A percentile compares a stretch with the other conserved stretches of the same genome.
Conservation (phyloP, 2,797 vertebrate genomes). For the Enteromius unitaeniatus region DNA sequence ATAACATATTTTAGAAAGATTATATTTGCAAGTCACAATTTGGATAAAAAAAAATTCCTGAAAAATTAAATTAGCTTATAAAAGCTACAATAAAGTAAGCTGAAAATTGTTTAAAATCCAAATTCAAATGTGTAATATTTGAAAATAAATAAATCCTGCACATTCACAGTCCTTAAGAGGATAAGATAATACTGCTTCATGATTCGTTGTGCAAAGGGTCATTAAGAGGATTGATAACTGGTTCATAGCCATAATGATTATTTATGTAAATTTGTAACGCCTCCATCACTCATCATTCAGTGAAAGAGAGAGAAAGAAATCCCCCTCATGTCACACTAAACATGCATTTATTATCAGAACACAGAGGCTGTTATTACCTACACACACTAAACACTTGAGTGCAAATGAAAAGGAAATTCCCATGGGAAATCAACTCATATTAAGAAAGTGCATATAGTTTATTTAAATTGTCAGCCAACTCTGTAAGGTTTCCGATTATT, state of each 20-base stretch:
- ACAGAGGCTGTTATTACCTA: neutral
- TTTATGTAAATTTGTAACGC: constrained; percentile 14
- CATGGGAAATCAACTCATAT: neutral
- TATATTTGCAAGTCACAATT: neutral
- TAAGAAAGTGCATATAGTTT: neutral
- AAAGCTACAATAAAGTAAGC: neutral
- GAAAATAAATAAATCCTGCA: neutral
- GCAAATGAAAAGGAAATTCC: constrained; percentile 6
- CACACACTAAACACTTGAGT: neutral
- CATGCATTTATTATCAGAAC: constrained; percentile 7
- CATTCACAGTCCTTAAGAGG: neutral
- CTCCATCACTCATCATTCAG: constrained; percentile 33
- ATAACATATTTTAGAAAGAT: neutral
- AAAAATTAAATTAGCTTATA: neutral
- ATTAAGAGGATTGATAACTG: neutral
- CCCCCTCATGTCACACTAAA: constrained; percentile 11
- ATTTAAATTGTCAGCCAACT: neutral
- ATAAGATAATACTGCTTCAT: neutral
- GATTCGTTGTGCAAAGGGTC: neutral
- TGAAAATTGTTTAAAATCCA: neutral
- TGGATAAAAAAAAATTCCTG: neutral
- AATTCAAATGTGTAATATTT: neutral
- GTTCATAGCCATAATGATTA: constrained; percentile 7
- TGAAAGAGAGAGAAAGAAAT: neutral
- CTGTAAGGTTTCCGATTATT: neutral